Evolutionary conservation across 2,113 vertebrate genomes (phyloP).

Genomic region (Numenius arquata): DNA sequence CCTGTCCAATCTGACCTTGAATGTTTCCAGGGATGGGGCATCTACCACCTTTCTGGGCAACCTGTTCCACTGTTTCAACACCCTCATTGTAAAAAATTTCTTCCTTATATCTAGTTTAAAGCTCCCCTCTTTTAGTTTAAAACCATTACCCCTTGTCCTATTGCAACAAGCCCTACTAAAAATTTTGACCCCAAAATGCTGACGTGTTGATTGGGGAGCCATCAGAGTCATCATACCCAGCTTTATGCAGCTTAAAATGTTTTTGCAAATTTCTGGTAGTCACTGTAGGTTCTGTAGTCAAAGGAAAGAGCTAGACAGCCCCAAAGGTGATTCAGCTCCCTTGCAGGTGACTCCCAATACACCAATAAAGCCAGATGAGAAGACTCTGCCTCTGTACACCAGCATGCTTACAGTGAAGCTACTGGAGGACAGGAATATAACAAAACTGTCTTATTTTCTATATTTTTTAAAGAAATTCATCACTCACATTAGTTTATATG

Average conservation of each 20-base stretch:
- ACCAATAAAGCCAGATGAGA: not conserved
- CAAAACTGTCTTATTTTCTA: not conserved
- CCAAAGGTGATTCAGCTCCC: not conserved
- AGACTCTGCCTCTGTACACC: not conserved
- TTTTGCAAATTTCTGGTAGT: not conserved
- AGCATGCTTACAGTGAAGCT: not conserved
- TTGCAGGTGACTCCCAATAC: not conserved
- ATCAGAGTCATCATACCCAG: not conserved
- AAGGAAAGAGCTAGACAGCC: not conserved
- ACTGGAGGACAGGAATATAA: not conserved
- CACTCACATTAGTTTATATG: not conserved
- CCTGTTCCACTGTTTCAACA: not conserved
- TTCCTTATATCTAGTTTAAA: not conserved
- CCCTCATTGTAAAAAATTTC: not conserved
- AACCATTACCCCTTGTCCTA: not conserved
- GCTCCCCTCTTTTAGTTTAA: not conserved
- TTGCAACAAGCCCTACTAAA: not conserved
- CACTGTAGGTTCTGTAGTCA: not conserved
- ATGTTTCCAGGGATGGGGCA: not conserved
- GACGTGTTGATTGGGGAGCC: fast-evolving
- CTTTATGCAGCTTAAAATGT: not conserved
- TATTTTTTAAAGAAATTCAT: not conserved
- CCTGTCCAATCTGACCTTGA: not conserved
- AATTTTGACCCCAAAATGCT: not conserved
- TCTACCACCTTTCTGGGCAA: not conserved